These are phyloP conservation scores for Sebastes itinus DNA, from an alignment of 2,797 vertebrate species.

Conservation along the genomic window DNA sequence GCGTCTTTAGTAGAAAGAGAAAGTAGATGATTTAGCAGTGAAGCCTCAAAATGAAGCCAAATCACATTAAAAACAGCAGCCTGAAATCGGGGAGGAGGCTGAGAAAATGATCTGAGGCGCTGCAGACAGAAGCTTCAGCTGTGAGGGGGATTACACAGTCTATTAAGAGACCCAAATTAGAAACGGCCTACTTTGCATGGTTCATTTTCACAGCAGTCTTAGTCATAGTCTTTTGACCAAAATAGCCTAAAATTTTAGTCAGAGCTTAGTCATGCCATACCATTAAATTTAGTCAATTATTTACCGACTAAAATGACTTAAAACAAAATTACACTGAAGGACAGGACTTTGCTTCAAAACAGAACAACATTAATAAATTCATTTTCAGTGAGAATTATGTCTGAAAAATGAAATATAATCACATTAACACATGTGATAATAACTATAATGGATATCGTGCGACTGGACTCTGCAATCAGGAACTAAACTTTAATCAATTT, in stretches of 20 bases:
- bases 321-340: background rate
- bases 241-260: background rate
- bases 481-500: background rate
- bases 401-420: background rate
- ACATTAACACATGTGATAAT: background rate
- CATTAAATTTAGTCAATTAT: background rate
- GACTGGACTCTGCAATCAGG: background rate
- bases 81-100: background rate
- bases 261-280: background rate
- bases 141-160: slow-evolving; percentile 33
- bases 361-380: background rate
- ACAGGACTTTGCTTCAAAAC: background rate
- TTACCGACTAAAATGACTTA: background rate
- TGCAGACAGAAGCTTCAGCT: slow-evolving; percentile 23
- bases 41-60: slow-evolving; percentile 7
- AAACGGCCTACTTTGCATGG: slow-evolving; percentile 36
- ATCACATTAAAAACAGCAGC: slow-evolving; percentile 12
- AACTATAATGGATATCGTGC: background rate
- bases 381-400: background rate
- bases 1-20: slow-evolving; percentile 81
- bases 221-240: slow-evolving; percentile 20
- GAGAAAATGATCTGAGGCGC: slow-evolving; percentile 13
- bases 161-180: slow-evolving; percentile 44
- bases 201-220: slow-evolving; percentile 32
- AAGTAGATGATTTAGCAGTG: slow-evolving; percentile 5